Base-by-base conservation (phyloP, 2,797 vertebrate species). In the Mareca strepera region DNA sequence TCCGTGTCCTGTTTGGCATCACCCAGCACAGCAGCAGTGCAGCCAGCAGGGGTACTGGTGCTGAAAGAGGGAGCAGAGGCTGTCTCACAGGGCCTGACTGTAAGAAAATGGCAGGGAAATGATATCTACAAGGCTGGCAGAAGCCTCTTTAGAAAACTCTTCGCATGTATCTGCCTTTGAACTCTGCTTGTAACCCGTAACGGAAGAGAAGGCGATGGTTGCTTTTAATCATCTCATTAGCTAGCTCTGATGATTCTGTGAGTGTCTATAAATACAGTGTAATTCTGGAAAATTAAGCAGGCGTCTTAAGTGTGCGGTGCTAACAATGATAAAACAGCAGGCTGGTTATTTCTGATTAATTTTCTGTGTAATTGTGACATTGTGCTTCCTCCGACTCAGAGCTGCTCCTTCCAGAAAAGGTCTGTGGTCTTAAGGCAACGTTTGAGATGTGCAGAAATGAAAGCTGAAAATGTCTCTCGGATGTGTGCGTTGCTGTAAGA, bases 211-310 rank as follows among this genome's bases (percentile, higher is more conserved):
- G 37, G 53, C 53, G 9, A 55, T 31, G 73, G 58, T 4, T 59
- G 55, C 86, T 75, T 84, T 68, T 76, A 39, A 67, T 79, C 58
- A 50, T 80, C 64, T 86, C 15, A 85, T 91, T 44, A 80, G 35
- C 23, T 44, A 6, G 69, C 66, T 58, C 84, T 46, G 39, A n/a
- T 56, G 90, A 9, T n/a, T 81, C 31, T 39, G 60, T 10, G 56
- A 43, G 64, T 5, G 25, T 7, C 0, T 29, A 26, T 41, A 74
- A 70, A 29, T 14, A 28, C 56, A 35, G 28, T 2, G 17, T n/a
- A 53, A 18, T 70, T 88, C 55, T n/a, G 39, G 69, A 85, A 83
- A 50, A 20, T 46, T 72, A 28, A 79, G 76, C 60, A 60, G 91
- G 39, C 39, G 17, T 20, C 59, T 37, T 5, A 26, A 26, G 43